Conservation (phyloP, 2,888 invertebrate species). For the Tachystola acroxantha region DNA sequence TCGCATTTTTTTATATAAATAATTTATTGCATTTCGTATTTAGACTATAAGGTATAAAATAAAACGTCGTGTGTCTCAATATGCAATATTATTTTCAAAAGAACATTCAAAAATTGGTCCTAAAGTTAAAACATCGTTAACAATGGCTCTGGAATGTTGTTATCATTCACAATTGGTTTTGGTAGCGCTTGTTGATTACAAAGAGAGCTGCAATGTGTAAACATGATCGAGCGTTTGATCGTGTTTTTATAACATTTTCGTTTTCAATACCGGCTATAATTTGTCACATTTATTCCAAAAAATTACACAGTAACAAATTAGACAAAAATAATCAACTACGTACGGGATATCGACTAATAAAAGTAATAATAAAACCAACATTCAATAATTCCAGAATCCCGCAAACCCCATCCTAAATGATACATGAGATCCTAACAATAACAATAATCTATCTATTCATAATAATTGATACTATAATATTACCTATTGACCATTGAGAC, state of each 20-base stretch:
- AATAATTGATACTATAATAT: slow-evolving; percentile 71
- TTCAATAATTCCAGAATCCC: slow-evolving; percentile 66
- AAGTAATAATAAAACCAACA: slow-evolving; percentile 54
- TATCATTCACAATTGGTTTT: slow-evolving; percentile 59
- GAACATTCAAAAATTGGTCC: slow-evolving; percentile 78
- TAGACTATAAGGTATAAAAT: slow-evolving; percentile 29
- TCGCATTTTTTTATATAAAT: slow-evolving; percentile 7
- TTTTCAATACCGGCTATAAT: not conserved
- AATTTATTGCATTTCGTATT: slow-evolving; percentile 18
- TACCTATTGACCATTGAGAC: slow-evolving; percentile 73
- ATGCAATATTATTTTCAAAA: slow-evolving; percentile 78
- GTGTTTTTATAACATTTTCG: not conserved
- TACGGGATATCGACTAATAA: slow-evolving; percentile 26
- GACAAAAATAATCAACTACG: slow-evolving; percentile 1
- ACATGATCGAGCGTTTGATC: not conserved
- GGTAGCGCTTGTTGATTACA: slow-evolving; percentile 18
- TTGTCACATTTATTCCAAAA: not conserved
- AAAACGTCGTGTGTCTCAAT: slow-evolving; percentile 50
- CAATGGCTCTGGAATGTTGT: slow-evolving; percentile 77
- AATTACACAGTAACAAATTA: not conserved
- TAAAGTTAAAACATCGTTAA: slow-evolving; percentile 77
- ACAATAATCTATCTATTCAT: slow-evolving; percentile 67
- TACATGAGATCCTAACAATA: slow-evolving; percentile 77
- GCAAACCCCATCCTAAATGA: slow-evolving; percentile 60
- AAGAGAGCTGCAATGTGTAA: slow-evolving; percentile 49